Conservation (phyloP, 1,140 invertebrate species). For the Campoletis sonorensis region DNA sequence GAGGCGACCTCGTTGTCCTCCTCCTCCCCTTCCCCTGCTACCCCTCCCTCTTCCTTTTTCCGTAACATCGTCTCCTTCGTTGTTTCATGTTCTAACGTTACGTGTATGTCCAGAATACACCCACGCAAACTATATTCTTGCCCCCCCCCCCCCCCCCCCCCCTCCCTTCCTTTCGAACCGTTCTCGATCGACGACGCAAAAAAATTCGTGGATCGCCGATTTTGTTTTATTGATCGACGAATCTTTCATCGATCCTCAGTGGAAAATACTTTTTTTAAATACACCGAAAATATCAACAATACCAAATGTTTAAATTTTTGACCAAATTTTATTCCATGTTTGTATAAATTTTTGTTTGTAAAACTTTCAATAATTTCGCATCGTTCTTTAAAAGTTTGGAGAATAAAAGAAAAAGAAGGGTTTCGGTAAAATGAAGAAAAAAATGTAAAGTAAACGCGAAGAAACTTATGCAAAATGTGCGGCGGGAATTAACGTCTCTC, state of each 20-base stretch:
- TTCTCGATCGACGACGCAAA: constrained; percentile 58
- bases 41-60: background rate
- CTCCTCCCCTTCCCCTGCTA: background rate
- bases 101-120: constrained; percentile 70
- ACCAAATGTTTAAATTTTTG: background rate
- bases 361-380: no score
- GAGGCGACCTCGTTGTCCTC: constrained; percentile 45
- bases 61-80: background rate
- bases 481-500: background rate
- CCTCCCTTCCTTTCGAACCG: no score
- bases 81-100: constrained; percentile 69
- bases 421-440: no score
- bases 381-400: no score
- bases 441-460: no score
- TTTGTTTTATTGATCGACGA: constrained; percentile 12
- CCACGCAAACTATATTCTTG: constrained; percentile 63
- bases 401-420: no score
- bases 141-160: background rate
- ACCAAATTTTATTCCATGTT: no score
- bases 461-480: no score
- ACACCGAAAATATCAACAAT: constrained; percentile 34
- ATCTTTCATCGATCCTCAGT: background rate
- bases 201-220: constrained; percentile 48
- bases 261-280: background rate
- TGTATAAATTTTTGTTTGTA: no score